These are phyloP conservation scores for Nephila pilipes DNA, from an alignment of 1,140 invertebrate genomes.

Conservation along the genomic window DNA sequence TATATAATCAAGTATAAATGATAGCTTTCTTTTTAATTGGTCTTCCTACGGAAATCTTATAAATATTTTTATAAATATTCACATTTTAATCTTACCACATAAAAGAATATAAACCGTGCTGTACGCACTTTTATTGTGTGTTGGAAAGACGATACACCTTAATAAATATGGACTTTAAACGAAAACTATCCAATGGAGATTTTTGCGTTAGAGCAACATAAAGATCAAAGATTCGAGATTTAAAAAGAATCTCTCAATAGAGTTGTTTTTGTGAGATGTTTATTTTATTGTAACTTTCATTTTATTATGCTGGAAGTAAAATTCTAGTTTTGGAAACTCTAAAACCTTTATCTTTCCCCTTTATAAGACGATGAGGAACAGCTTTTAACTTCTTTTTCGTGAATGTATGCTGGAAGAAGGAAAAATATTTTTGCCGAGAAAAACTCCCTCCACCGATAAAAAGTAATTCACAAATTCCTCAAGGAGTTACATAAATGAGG, in stretches of 20 bases:
- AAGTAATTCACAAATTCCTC: conserved; percentile 58
- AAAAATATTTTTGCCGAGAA: background rate
- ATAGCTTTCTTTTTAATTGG: too few relatives aligned
- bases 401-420: background rate
- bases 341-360: conserved; percentile 4
- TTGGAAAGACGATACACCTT: too few relatives aligned
- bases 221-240: background rate
- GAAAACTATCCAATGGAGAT: background rate
- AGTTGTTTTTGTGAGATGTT: conserved; percentile 3
- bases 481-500: conserved; percentile 57
- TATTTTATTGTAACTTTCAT: too few relatives aligned
- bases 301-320: background rate
- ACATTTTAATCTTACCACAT: too few relatives aligned
- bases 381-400: background rate
- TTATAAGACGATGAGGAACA: conserved; percentile 45
- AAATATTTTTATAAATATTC: too few relatives aligned
- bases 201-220: background rate
- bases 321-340: conserved; percentile 7
- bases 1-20: too few relatives aligned
- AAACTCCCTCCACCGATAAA: conserved; percentile 6
- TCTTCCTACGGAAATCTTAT: too few relatives aligned
- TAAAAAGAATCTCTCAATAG: background rate
- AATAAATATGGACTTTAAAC: background rate
- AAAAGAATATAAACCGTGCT: too few relatives aligned
- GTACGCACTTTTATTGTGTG: too few relatives aligned